phyloP scores from a whole-genome alignment of 2,113 vertebrate species.

The Ascaphus truei region DNA sequence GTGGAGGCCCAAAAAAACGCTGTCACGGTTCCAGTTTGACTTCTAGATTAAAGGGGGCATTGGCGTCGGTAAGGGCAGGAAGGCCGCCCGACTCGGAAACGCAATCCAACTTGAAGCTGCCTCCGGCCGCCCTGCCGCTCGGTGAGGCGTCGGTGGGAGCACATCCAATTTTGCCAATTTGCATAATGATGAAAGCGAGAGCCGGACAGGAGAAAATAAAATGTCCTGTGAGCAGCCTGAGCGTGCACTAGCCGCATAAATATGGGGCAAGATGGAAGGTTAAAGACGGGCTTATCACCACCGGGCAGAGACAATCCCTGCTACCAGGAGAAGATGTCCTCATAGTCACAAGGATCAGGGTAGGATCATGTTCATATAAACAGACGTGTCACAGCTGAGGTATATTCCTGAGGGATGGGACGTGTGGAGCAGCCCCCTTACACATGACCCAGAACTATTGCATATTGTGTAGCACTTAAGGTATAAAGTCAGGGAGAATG shows the following conservation, averaged over 20 bases:
- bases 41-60: slow-evolving; percentile 34
- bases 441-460: too few species aligned
- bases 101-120: slow-evolving; percentile 24
- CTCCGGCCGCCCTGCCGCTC: slow-evolving; percentile 41
- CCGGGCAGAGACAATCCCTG: too few species aligned
- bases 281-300: not conserved
- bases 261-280: not conserved
- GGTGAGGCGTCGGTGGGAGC: slow-evolving; percentile 38
- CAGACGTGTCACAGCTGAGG: too few species aligned
- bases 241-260: not conserved
- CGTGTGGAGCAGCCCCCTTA: not conserved
- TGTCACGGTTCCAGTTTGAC: slow-evolving; percentile 18
- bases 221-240: slow-evolving; percentile 43
- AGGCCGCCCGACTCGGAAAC: slow-evolving; percentile 37
- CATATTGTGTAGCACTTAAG: too few species aligned
- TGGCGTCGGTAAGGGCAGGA: slow-evolving; percentile 30
- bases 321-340: too few species aligned
- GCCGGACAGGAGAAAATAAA: slow-evolving; percentile 48
- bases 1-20: not conserved
- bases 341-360: too few species aligned
- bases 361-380: too few species aligned
- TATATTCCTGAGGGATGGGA: too few species aligned
- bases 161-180: slow-evolving; percentile 41
- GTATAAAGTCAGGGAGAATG: too few species aligned
- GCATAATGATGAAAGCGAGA: slow-evolving; percentile 46